Conservation (phyloP, 1,140 invertebrate genomes). For the Ganaspis sp. region DNA sequence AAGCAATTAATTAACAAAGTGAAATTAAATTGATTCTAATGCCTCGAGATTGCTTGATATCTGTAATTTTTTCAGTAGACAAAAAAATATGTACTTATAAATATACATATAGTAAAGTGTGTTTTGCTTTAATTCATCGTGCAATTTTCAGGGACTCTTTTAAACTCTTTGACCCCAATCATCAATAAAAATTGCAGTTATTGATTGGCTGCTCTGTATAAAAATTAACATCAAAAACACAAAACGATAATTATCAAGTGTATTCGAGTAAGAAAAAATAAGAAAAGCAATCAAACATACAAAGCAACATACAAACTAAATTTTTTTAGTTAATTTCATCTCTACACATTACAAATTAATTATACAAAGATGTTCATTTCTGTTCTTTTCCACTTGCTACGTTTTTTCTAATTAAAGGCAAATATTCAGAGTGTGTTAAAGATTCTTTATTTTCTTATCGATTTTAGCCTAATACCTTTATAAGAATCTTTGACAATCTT, state of each 20-base stretch:
- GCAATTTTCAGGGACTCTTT: background rate
- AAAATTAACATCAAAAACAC: background rate
- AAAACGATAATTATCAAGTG: background rate
- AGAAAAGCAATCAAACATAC: conserved; percentile 15
- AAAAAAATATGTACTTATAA: conserved; percentile 12
- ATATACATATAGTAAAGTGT: background rate
- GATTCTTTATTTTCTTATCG: conserved; percentile 6
- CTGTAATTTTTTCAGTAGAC: conserved; percentile 1
- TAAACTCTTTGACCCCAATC: background rate
- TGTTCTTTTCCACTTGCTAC: background rate
- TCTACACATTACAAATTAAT: background rate
- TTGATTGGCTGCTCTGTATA: background rate
- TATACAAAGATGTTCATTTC: background rate
- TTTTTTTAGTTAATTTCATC: background rate
- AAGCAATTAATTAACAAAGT: background rate
- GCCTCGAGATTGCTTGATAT: background rate
- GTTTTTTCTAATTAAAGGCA: background rate
- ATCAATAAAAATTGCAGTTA: conserved; percentile 1
- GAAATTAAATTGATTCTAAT: background rate
- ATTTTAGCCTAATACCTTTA: conserved; percentile 10
- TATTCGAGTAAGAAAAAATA: background rate
- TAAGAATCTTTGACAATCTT: background rate
- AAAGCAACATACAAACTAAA: background rate
- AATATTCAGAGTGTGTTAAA: background rate
- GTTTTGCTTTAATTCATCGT: conserved; percentile 11